Percentiles rank a stretch among this genome's conserved stretches.
Conservation (phyloP, 2,888 invertebrate genomes). For the Plemyria rubiginata region DNA sequence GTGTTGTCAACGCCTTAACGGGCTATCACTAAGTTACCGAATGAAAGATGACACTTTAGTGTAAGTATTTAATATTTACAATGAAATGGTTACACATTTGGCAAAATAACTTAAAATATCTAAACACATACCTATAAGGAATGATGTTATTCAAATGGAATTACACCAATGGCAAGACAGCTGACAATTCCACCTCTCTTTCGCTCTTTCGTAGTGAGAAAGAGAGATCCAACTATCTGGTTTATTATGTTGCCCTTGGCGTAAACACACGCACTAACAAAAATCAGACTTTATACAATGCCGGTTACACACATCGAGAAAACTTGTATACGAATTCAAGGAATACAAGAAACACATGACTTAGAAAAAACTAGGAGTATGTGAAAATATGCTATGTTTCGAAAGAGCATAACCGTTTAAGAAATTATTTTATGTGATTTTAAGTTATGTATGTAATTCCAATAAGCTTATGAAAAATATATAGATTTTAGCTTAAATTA, state of each 20-base stretch:
- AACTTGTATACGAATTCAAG: slow-evolving; percentile 10
- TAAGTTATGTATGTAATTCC: slow-evolving; percentile 43
- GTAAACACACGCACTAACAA: slow-evolving; percentile 42
- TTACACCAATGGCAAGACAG: slow-evolving; percentile 35
- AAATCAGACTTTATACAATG: slow-evolving; percentile 53
- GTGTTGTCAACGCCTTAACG: too few species aligned
- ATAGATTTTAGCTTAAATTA: slow-evolving; percentile 45
- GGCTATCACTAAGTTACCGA: slow-evolving; percentile 53
- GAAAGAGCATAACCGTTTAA: slow-evolving; percentile 49
- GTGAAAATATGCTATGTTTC: slow-evolving; percentile 38
- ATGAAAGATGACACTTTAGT: slow-evolving; percentile 46
- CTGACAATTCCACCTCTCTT: slow-evolving; percentile 28
- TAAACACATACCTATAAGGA: slow-evolving; percentile 41
- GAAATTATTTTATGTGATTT: slow-evolving; percentile 34
- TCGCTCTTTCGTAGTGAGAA: slow-evolving; percentile 20
- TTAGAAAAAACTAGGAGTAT: slow-evolving; percentile 31
- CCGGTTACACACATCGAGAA: slow-evolving; percentile 50
- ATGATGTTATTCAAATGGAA: slow-evolving; percentile 41
- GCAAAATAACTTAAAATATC: slow-evolving; percentile 74
- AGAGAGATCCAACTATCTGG: slow-evolving; percentile 26
- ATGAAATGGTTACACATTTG: slow-evolving; percentile 71
- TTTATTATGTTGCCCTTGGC: slow-evolving; percentile 29
- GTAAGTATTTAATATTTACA: slow-evolving; percentile 75
- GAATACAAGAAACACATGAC: slow-evolving; percentile 23
- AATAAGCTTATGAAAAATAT: slow-evolving; percentile 45